These are phyloP conservation scores for Microcebus tavaratra DNA, from an alignment of 2,113 vertebrate species.

Conservation along the genomic window DNA sequence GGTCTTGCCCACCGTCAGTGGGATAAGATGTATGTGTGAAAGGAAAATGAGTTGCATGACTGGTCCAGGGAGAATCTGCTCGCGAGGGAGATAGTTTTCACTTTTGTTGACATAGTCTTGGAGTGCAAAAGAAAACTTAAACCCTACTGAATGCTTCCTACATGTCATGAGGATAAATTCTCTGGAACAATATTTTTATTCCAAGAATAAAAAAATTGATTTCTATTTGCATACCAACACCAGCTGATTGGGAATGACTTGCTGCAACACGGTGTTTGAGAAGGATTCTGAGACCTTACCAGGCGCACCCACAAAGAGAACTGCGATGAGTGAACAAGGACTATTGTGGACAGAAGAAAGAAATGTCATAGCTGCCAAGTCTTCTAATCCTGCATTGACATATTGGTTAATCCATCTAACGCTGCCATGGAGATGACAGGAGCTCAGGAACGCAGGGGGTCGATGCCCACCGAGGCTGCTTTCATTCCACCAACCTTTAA, in stretches of 20 bases:
- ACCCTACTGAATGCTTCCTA: not conserved
- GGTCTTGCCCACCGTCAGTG: rapidly evolving
- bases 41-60: rapidly evolving
- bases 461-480: not conserved
- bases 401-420: not conserved
- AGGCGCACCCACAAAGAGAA: not conserved
- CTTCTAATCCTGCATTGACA: not conserved
- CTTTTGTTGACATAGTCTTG: not conserved
- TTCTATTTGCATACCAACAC: not conserved
- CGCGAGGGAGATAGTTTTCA: not conserved
- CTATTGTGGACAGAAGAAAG: not conserved
- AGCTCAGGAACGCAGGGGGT: rapidly evolving
- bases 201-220: not conserved
- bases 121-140: not conserved
- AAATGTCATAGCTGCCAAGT: not conserved
- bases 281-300: not conserved
- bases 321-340: not conserved
- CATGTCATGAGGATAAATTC: not conserved
- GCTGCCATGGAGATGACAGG: not conserved
- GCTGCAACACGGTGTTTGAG: not conserved
- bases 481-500: not conserved
- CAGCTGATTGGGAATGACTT: not conserved
- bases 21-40: rapidly evolving
- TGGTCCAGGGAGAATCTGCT: not conserved
- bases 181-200: not conserved